phyloP scores from a whole-genome alignment of 1,140 invertebrate species.

The Nephotettix cincticeps region DNA sequence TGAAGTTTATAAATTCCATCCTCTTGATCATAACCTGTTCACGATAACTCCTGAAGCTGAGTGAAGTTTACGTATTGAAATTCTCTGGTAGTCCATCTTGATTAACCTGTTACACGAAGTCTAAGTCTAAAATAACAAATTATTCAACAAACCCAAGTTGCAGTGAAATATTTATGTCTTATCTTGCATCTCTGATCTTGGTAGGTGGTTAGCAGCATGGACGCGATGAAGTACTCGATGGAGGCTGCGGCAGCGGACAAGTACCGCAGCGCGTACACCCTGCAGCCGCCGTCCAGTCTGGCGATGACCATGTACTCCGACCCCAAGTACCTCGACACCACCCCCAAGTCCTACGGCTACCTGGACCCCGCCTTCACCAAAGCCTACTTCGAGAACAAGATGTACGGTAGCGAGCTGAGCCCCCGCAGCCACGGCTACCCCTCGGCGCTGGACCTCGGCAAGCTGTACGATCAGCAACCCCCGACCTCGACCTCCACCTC shows the following conservation, averaged over 20 bases:
- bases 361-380: constrained; percentile 66
- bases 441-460: constrained; percentile 63
- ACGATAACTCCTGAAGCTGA: no score
- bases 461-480: constrained; percentile 58
- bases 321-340: constrained; percentile 43
- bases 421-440: constrained; percentile 50
- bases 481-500: constrained; percentile 23
- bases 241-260: constrained; percentile 68
- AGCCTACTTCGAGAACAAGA: constrained; percentile 64
- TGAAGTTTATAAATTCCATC: no score
- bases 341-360: constrained; percentile 51
- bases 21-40: no score
- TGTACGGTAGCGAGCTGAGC: constrained; percentile 37
- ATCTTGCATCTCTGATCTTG: no score
- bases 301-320: constrained; percentile 66
- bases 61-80: no score
- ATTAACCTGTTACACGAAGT: no score
- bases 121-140: no score
- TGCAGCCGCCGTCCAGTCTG: constrained; percentile 58
- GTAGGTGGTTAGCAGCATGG: constrained; percentile 73
- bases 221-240: constrained; percentile 75
- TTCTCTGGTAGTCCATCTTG: no score
- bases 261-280: constrained; percentile 67
- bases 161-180: no score
- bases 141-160: no score